Conservation (phyloP, 2,113 vertebrate genomes). For the Eretmochelys imbricata region DNA sequence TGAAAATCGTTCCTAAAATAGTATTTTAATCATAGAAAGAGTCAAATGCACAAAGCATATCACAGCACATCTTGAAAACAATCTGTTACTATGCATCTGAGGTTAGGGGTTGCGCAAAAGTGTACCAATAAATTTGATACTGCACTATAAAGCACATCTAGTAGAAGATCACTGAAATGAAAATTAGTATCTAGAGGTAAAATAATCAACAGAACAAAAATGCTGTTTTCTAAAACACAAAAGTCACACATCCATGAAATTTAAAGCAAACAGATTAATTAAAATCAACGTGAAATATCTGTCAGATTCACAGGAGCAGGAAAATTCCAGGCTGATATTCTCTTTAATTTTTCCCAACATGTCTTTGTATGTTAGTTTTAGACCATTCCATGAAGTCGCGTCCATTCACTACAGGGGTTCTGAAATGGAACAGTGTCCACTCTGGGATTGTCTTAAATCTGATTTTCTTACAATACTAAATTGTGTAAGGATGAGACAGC, state of each 20-base stretch:
- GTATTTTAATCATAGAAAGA: not conserved
- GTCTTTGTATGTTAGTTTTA: not conserved
- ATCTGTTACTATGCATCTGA: not conserved
- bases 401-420: not conserved
- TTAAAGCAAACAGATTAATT: not conserved
- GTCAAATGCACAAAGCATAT: not conserved
- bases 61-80: not conserved
- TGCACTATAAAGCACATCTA: not conserved
- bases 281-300: not conserved
- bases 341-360: not conserved
- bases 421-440: not conserved
- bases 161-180: not conserved
- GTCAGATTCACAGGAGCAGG: not conserved
- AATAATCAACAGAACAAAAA: not conserved
- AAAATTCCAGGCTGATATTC: not conserved
- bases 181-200: not conserved
- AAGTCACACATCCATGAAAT: not conserved
- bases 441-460: not conserved
- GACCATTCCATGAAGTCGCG: not conserved
- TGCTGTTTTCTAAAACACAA: not conserved
- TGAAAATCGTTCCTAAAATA: not conserved
- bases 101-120: not conserved
- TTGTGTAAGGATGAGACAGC: accelerated
- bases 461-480: not conserved
- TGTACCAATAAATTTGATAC: not conserved